phyloP scores from a whole-genome alignment of 2,113 vertebrate species.

The Gracilinanus agilis region DNA sequence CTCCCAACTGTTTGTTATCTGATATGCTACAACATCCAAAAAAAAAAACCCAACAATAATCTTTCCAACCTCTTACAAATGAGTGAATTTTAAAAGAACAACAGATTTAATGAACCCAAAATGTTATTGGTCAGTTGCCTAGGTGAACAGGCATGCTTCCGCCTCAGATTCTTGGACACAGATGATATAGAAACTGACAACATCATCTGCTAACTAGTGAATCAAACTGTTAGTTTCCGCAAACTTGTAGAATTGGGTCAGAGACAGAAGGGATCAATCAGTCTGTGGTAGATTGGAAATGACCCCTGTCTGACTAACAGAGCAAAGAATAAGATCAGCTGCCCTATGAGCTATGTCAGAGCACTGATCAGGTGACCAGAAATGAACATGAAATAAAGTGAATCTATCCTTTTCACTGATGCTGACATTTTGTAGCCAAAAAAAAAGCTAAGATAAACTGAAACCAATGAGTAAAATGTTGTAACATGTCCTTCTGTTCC shows the following conservation, averaged over 20 bases:
- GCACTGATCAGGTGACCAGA: neutral
- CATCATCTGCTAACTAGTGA: neutral
- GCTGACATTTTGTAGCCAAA: neutral
- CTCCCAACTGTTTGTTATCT: neutral
- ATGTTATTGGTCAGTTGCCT: neutral
- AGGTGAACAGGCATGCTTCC: neutral
- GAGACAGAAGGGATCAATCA: neutral
- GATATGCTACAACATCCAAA: neutral
- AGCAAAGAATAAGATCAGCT: neutral
- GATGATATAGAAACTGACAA: neutral
- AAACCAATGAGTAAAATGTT: neutral
- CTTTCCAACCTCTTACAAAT: neutral
- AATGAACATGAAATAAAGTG: neutral
- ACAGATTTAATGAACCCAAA: neutral
- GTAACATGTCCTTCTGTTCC: neutral
- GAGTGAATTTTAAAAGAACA: neutral
- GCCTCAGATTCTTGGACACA: neutral
- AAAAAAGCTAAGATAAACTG: neutral
- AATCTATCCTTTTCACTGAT: neutral
- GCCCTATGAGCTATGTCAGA: neutral
- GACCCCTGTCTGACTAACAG: neutral
- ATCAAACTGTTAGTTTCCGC: neutral
- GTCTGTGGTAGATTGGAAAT: accelerated
- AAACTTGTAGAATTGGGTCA: neutral
- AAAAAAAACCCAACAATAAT: neutral